These are phyloP conservation scores for Prorops nasuta DNA, from an alignment of 1,140 invertebrate genomes.

Conservation along the genomic window DNA sequence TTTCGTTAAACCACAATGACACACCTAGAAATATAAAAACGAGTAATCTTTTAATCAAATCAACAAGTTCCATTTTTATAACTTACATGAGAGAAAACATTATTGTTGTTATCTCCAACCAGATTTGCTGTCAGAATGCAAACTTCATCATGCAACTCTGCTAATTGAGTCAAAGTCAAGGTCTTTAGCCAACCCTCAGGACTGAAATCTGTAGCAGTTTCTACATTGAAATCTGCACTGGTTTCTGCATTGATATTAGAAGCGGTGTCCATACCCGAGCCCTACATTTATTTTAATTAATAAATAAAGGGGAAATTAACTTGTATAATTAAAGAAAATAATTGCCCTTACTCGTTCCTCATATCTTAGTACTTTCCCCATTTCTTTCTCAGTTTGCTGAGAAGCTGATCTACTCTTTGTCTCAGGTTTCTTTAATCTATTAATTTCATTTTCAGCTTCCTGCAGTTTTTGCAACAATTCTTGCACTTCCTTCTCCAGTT, in stretches of 20 bases:
- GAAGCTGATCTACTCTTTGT: neutral
- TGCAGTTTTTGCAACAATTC: conserved; percentile 4
- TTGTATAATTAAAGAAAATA: neutral
- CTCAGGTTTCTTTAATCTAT: conserved; percentile 1
- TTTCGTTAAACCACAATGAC: too few species aligned
- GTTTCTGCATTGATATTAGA: neutral
- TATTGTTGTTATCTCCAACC: too few species aligned
- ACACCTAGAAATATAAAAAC: too few species aligned
- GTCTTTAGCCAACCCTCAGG: too few species aligned
- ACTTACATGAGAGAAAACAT: too few species aligned
- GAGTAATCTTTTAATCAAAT: too few species aligned
- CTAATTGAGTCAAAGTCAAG: conserved; percentile 38
- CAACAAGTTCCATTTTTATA: too few species aligned
- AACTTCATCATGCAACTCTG: conserved; percentile 43
- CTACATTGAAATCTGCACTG: too few species aligned
- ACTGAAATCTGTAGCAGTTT: too few species aligned
- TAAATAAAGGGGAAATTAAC: neutral
- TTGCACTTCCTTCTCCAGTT: conserved; percentile 8
- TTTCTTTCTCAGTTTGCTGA: too few species aligned
- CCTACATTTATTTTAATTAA: neutral
- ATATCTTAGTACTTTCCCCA: too few species aligned
- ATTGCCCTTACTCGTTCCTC: conserved; percentile 6
- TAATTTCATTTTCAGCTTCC: conserved; percentile 16
- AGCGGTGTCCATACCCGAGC: neutral
- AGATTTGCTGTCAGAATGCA: conserved; percentile 36